Evolutionary conservation across 1,140 invertebrate species (phyloP).

Genomic region (Zelostemma sp.): DNA sequence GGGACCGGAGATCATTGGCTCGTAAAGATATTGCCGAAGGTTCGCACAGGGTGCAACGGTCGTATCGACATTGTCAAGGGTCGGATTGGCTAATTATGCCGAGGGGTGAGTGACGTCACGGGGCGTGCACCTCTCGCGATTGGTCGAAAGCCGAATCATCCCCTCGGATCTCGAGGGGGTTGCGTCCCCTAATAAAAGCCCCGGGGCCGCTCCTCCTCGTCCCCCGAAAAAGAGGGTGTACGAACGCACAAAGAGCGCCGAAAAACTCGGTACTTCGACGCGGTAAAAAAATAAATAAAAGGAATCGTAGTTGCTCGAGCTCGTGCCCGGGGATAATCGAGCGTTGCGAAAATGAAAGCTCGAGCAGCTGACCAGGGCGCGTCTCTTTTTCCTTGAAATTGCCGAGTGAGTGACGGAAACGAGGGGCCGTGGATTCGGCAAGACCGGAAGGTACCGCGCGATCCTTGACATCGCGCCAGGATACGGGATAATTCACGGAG

Average conservation of each 20-base stretch:
- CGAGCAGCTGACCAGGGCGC: constrained; percentile 35
- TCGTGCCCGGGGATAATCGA: background rate
- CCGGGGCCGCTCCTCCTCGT: constrained; percentile 1
- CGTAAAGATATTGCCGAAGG: constrained; percentile 42
- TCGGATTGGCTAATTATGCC: constrained; percentile 64
- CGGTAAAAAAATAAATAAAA: no score
- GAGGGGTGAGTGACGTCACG: constrained; percentile 57
- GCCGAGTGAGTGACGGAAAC: constrained; percentile 10
- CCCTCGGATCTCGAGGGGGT: constrained; percentile 27
- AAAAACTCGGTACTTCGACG: no score
- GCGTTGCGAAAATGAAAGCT: constrained; percentile 21
- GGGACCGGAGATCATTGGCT: constrained; percentile 54
- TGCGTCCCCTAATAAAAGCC: constrained; percentile 7
- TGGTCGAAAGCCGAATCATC: constrained; percentile 47
- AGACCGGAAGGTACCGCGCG: constrained; percentile 38
- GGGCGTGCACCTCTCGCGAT: constrained; percentile 59
- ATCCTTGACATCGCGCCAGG: constrained; percentile 53
- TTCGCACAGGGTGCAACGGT: constrained; percentile 45
- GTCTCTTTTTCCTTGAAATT: constrained; percentile 14
- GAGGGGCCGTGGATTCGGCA: constrained; percentile 41
- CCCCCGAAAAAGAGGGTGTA: constrained; percentile 33
- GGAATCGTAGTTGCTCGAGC: no score
- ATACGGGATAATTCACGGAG: constrained; percentile 64
- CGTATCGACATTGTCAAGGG: constrained; percentile 46
- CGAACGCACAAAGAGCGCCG: constrained; percentile 13